Conservation (phyloP, 2,113 vertebrate genomes). For the Xiphophorus couchianus region DNA sequence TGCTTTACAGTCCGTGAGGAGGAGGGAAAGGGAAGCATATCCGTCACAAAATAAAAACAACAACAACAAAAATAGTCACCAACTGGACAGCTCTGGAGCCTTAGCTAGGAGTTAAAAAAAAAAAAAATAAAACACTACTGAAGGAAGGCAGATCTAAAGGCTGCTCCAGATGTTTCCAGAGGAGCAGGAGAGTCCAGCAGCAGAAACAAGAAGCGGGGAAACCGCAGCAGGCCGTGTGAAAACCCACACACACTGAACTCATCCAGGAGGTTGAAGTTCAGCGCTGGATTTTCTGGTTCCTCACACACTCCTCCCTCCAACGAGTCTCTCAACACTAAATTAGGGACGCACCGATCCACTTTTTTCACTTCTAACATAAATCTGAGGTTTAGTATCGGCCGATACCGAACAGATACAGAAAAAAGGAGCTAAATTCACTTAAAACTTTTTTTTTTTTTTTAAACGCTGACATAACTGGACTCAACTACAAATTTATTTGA, state of each 20-base stretch:
- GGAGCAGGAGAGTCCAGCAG: constrained; percentile 10
- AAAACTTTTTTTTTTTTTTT: too few species aligned
- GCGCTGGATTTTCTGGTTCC: background rate
- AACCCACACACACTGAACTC: constrained; percentile 12
- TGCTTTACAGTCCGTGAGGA: background rate
- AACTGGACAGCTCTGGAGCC: constrained; percentile 12
- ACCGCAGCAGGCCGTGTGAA: constrained; percentile 17
- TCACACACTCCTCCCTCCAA: too few species aligned
- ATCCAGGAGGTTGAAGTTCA: background rate
- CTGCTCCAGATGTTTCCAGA: constrained; percentile 60
- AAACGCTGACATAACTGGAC: too few species aligned
- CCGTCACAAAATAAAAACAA: background rate
- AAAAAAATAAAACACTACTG: background rate
- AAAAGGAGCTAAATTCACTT: too few species aligned
- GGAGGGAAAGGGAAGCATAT: background rate
- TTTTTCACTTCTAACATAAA: too few species aligned
- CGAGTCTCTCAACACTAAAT: too few species aligned
- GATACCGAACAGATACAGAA: too few species aligned
- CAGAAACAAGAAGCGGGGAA: constrained; percentile 12
- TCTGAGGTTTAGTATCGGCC: too few species aligned
- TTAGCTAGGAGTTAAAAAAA: constrained; percentile 26
- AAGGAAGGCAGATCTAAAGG: constrained; percentile 55
- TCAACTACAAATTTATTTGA: too few species aligned
- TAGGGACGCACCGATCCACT: too few species aligned
- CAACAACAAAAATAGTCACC: background rate